Base-by-base conservation (phyloP, 2,113 vertebrate genomes). In the Mustelus asterias region DNA sequence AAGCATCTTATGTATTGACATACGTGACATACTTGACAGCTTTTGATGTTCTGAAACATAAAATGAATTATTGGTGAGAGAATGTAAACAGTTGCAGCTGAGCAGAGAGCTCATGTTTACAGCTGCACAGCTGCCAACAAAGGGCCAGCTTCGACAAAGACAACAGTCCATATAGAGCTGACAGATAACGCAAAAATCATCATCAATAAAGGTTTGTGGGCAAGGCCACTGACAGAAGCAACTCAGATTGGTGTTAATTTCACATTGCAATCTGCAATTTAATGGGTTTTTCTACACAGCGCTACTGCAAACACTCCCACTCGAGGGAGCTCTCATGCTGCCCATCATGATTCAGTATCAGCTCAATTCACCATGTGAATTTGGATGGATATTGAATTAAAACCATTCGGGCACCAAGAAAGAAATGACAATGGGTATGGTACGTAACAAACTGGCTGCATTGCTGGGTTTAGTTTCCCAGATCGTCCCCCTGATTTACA, bases 11-110 rank as follows among this genome's bases (percentile, higher is more conserved):
- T 22, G 60, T 18, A 93, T 93, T 60, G 63, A 93, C 89, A 65
- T 93, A 65, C 60, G 89, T 93, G 60, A 65, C 60, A 93, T 93
- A 93, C 60, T 65, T 93, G 89, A 65, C 60, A 10, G 60, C 60
- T 93, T 93, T 93, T 93, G 89, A 37, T 65, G n/a, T 65, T 93
- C 89, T 93, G 89, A 93, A 93, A 93, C 33, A 93, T 67, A 90
- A 60, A 93, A 93, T 37, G 5, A 4, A 65, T 67, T 93, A 65
- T 93, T 93, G 89, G 63, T 93, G 89, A 93, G 88, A 90, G 58
- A 65, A 65, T 63, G 60, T 22, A 67, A 41, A 67, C 33, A 14
- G 33, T 63, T 18, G 58, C 13, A 60, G 88, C 88, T 90, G 54
- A 44, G 18, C 33, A 63, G n/a, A 24, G 89, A 7, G 63, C 65